Percentiles rank a stretch among this genome's conserved stretches.
These are phyloP conservation scores for Pygmarrhopalites habei DNA, from an alignment of 1,140 invertebrate species.

Conservation along the genomic window DNA sequence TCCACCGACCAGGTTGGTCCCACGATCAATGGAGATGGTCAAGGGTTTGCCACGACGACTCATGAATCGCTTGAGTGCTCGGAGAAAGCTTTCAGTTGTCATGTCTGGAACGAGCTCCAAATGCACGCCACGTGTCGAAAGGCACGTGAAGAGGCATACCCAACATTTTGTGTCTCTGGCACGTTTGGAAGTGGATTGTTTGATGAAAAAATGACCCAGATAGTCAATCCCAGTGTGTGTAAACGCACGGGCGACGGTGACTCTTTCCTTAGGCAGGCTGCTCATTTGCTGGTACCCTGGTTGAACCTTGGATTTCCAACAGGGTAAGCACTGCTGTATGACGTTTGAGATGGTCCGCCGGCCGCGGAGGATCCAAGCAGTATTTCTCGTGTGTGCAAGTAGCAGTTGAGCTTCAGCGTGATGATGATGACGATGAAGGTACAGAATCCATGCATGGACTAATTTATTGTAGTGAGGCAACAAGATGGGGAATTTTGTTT, in stretches of 20 bases:
- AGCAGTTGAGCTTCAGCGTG: slow-evolving; percentile 43
- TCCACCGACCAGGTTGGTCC: neutral
- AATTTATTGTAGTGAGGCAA: too few species aligned
- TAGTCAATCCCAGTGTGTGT: slow-evolving; percentile 41
- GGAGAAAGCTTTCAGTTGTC: slow-evolving; percentile 13
- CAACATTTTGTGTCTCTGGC: slow-evolving; percentile 25
- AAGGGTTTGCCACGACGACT: neutral
- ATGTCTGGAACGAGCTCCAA: slow-evolving; percentile 37
- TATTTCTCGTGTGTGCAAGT: slow-evolving; percentile 18
- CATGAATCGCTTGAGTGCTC: neutral
- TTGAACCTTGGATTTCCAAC: slow-evolving; percentile 21
- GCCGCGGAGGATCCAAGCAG: slow-evolving; percentile 41
- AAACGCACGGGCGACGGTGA: slow-evolving; percentile 39
- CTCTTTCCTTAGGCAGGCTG: slow-evolving; percentile 40
- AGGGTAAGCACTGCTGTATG: slow-evolving; percentile 40
- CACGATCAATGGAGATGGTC: neutral
- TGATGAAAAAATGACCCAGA: slow-evolving; percentile 34
- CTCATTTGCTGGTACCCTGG: slow-evolving; percentile 38
- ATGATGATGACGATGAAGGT: slow-evolving; percentile 41
- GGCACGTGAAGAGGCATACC: slow-evolving; percentile 36
- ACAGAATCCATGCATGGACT: too few species aligned
- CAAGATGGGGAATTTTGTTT: too few species aligned
- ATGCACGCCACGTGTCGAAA: slow-evolving; percentile 37
- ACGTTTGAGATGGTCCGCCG: slow-evolving; percentile 34
- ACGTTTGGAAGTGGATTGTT: neutral